Evolutionary conservation across 2,797 vertebrate genomes (phyloP), one percentile per base, ranked within the genome.

Genomic region (Craterocephalus amniculus): DNA sequence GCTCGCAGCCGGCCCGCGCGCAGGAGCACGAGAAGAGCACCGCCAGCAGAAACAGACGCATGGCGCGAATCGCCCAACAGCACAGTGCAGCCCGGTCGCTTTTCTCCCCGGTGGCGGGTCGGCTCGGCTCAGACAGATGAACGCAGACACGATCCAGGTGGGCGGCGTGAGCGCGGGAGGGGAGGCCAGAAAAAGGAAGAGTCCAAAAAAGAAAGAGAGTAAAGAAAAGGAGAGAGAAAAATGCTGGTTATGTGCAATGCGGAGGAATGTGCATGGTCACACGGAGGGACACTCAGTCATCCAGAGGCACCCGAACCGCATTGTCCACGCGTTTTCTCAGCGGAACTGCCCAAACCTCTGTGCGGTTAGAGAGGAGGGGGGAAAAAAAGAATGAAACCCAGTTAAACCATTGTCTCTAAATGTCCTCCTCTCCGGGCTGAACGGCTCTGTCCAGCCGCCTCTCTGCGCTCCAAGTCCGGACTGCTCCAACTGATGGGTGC

Each of bases 1-100:
- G 97, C 89, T 98, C 96, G 91, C 97, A 97, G 88, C 96, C 95
- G 67, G 95, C 96, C 65, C 95, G 95, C 83, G 96, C 96, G 73
- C 96, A 95, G 83, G 96, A 97, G 87, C 95, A 97, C 78, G 92
- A 96, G 82, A 97, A 87, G 56, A 97, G 93, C 90, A 94, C 93
- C 43, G 95, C 96, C 76, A 97, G 85, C 79, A 96, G 92, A 76
- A 98, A 93, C 71, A 97, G 93, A 87, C 94, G 94, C 97, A 97
- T 97, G 74, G 91, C 90, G 91, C 49, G 74, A 63, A 86, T 62
- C 84, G 82, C 74, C 86, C 79, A 81, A 81, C 78, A 67, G 80
- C 87, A 70, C 85, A 69, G 84, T 26, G 69, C 83, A 76, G 78
- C 84, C 84, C 89, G 81, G 72, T 79, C 78, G 72, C 86, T 84